phyloP scores from a whole-genome alignment of 2,888 invertebrate species.

The Caenorhabditis sp. region DNA sequence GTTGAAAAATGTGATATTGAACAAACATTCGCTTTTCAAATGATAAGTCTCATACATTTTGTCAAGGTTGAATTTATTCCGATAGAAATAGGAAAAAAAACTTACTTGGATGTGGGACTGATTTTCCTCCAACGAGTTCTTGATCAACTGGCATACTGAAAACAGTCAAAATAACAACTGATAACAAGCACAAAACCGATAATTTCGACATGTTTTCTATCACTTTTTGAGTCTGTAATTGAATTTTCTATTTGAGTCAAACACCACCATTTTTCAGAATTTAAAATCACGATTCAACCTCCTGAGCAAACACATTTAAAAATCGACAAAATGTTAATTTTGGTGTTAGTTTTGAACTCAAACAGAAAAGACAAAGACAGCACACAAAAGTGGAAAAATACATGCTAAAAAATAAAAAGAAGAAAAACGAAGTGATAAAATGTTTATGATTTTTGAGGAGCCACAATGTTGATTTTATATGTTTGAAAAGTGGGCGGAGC shows the following conservation, averaged over 20 bases:
- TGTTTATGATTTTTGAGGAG: neutral
- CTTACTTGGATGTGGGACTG: slow-evolving; percentile 41
- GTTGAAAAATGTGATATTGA: too few species aligned
- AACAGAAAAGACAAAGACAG: neutral
- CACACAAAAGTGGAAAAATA: neutral
- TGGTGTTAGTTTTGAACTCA: neutral
- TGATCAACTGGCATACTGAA: slow-evolving; percentile 34
- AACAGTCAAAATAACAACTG: neutral
- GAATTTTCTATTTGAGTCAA: neutral
- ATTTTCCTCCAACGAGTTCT: slow-evolving; percentile 31
- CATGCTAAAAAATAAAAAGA: neutral
- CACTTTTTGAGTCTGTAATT: neutral
- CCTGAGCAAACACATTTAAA: neutral
- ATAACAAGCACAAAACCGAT: neutral
- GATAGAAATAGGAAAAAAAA: too few species aligned
- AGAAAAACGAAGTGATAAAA: neutral
- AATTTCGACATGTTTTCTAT: neutral
- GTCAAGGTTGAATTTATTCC: too few species aligned
- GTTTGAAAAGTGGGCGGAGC: neutral
- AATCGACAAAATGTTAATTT: slow-evolving; percentile 1
- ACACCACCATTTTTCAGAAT: neutral
- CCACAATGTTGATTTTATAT: neutral
- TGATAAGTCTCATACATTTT: too few species aligned
- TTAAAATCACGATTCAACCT: neutral
- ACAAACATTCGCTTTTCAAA: too few species aligned